Base-by-base conservation (phyloP, 2,113 vertebrate species). In the Corythaixoides concolor region DNA sequence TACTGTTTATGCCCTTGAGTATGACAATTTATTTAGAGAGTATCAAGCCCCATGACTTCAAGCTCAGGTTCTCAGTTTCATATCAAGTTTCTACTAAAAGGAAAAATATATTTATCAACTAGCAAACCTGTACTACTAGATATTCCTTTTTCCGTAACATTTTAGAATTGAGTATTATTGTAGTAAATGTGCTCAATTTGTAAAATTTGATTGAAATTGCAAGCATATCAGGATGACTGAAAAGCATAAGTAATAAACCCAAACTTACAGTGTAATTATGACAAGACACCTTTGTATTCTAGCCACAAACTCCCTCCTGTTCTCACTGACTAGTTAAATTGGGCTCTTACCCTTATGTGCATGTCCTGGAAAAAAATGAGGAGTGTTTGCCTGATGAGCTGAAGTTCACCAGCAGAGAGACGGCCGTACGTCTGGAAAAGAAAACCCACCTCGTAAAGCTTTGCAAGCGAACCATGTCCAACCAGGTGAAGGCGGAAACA, bases 281-380 rank as follows among this genome's bases (percentile, higher is more conserved):
- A 69, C 18, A 52, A 81, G 24, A 63, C 27, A 35, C 21, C 24
- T 75, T 26, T 2, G 1, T 32, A 9, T 63, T 64, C n/a, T 28
- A 85, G 35, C 35, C 59, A 79, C 45, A 76, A 94, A 39, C 15
- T 58, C 62, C 64, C 64, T 64, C 33, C 43, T 19, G 30, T 39
- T 63, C 56, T 67, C 33, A 39, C 39, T 15, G 16, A 41, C 33
- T 53, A 19, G 23, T 0, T 75, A 12, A 11, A 37, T 9, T 21
- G 52, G 26, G 26, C 56, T 97, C 99, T 99, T 98, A 99, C 99
- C 98, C 99, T 98, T 95, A 99, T 99, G 79, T 99, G 99, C 98
- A 99, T 99, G 96, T 99, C 99, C 97, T 99, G 99, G 95, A 99
- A 99, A 97, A 99, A 99, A 95, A 98, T 97, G 43, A 99, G 99